Conservation (phyloP, 1,140 invertebrate species). For the Drosophila nasuta region DNA sequence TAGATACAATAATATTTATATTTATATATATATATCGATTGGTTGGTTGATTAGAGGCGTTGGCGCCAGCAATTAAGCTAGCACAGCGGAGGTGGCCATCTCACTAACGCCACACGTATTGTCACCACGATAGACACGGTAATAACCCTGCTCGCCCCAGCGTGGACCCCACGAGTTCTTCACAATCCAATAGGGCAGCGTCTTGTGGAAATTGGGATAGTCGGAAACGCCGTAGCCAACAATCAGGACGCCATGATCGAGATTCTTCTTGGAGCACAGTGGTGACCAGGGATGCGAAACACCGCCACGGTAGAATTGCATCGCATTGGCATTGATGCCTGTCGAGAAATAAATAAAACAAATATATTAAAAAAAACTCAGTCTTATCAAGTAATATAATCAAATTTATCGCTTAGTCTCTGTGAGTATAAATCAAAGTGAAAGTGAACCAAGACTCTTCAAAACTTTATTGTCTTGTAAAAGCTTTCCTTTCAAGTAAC, state of each 20-base stretch:
- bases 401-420: too few species aligned
- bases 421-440: too few species aligned
- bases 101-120: constrained; percentile 97
- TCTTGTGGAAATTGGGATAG: constrained; percentile 92
- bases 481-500: too few species aligned
- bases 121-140: constrained; percentile 96
- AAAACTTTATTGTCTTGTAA: too few species aligned
- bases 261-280: constrained; percentile 91
- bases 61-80: constrained; percentile 68
- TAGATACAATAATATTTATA: constrained; percentile 54
- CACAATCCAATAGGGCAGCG: constrained; percentile 95
- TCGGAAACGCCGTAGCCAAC: constrained; percentile 95
- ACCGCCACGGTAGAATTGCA: constrained; percentile 99
- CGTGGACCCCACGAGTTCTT: constrained; percentile 96
- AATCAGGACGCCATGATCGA: constrained; percentile 97
- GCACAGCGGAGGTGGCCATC: constrained; percentile 95
- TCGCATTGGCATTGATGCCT: constrained; percentile 97
- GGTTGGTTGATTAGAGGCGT: neutral
- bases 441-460: too few species aligned
- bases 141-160: constrained; percentile 96
- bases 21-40: constrained; percentile 30
- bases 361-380: too few species aligned
- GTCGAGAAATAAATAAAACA: neutral
- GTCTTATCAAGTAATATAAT: too few species aligned
- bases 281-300: constrained; percentile 97